Conservation (phyloP, 2,888 invertebrate genomes). For the Melipona bicolor region DNA sequence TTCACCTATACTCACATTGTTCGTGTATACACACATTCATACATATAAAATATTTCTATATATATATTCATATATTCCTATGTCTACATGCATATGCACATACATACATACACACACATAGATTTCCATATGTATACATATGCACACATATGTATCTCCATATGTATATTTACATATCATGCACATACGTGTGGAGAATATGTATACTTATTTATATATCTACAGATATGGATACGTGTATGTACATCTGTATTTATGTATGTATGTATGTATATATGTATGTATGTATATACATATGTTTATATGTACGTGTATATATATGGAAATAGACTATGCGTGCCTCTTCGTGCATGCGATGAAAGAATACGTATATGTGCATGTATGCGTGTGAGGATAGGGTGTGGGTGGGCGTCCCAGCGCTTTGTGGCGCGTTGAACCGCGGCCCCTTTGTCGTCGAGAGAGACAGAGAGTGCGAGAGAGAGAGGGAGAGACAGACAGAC, state of each 20-base stretch:
- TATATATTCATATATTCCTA: neutral
- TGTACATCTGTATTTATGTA: conserved; percentile 11
- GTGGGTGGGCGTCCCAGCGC: conserved; percentile 81
- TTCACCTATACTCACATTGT: no score
- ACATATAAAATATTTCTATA: neutral
- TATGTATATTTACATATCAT: no score
- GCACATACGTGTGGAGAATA: neutral
- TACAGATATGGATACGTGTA: neutral
- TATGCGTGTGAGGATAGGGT: conserved; percentile 76
- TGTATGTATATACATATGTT: neutral
- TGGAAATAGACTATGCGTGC: neutral
- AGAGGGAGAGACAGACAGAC: conserved; percentile 39
- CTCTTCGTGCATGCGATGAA: neutral
- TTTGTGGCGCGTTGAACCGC: conserved; percentile 84
- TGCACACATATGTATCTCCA: neutral
- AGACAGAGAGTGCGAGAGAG: conserved; percentile 13
- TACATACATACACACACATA: neutral
- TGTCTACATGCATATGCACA: neutral
- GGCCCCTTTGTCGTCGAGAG: conserved; percentile 81
- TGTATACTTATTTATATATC: neutral
- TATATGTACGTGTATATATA: no score
- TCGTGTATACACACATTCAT: neutral
- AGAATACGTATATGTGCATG: conserved; percentile 46
- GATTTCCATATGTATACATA: neutral
- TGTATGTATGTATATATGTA: conserved; percentile 8